Base-by-base conservation (phyloP, 2,113 vertebrate genomes). In the Megaceryle maxima region DNA sequence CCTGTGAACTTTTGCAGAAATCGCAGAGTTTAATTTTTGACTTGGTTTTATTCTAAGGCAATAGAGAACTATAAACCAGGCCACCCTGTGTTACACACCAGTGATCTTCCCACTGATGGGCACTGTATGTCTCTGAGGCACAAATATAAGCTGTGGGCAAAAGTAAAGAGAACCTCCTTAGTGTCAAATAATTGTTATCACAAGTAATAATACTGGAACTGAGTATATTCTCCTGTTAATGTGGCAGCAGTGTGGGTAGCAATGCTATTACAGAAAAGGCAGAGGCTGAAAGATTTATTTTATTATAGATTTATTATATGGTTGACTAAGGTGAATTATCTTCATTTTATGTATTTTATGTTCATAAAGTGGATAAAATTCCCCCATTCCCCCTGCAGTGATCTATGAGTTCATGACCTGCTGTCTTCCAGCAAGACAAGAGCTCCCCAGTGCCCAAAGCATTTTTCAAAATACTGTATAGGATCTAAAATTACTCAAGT, bases 1-100 rank as follows among this genome's bases (percentile, higher is more conserved):
- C 63, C 92, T 67, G 41, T 72, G 68, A 90, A 92, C 82, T 80
- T 67, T 60, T 93, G 88, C 69, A 94, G 44, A 83, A 94, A 78
- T 62, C 13, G 1, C 6, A 10, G 39, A 10, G 39, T 57, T 88
- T 67, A 56, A 56, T 70, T 96, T 92, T 29, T 79, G 8, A 6
- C 37, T 83, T 93, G 55, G 37, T 66, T 70, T 66, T 24, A 21
- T 87, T 92, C 89, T 91, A 90, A 88, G 37, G 59, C n/a, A 87
- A 43, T 63, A 35, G 5, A 67, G 74, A 86, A 21, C n/a, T 76
- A 50, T 83, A 56, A 74, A 10, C 59, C 37, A 56, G 56, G 57
- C 26, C 51, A 53, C 33, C 46, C 35, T 68, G 35, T 14, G 43
- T 21, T 67, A 53, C 15, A 33, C 88, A 77, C 60, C 20, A 73